phyloP scores from a whole-genome alignment of 2,113 vertebrate species.

The Neomonachus schauinslandi region DNA sequence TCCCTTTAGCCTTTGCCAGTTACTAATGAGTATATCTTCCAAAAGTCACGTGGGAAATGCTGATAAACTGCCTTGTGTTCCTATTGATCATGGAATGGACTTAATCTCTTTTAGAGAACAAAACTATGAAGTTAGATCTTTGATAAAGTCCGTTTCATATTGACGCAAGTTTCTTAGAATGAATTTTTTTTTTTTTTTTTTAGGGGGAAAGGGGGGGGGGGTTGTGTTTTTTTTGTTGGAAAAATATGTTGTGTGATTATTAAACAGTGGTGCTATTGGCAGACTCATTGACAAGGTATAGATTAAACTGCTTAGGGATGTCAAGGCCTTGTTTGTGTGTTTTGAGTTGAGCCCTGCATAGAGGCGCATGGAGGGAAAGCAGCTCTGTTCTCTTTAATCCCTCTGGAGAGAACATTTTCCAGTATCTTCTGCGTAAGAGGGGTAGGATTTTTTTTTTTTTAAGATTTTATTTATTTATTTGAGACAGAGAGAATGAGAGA shows the following conservation, averaged over 20 bases:
- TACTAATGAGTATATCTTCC: slow-evolving; percentile 66
- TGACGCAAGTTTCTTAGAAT: slow-evolving; percentile 85
- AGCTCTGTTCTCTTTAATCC: neutral
- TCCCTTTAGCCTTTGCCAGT: slow-evolving; percentile 36
- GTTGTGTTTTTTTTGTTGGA: slow-evolving; percentile 82
- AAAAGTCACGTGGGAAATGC: slow-evolving; percentile 70
- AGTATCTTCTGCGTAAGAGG: neutral
- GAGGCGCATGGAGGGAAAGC: no score
- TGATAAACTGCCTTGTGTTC: slow-evolving; percentile 79
- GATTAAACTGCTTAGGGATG: slow-evolving; percentile 48
- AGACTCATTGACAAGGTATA: slow-evolving; percentile 66
- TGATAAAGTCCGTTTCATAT: slow-evolving; percentile 86
- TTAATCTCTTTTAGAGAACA: slow-evolving; percentile 83
- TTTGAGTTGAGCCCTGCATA: neutral
- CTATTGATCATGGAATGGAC: slow-evolving; percentile 78
- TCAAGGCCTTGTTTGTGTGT: slow-evolving; percentile 42
- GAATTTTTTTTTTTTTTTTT: slow-evolving; percentile 84
- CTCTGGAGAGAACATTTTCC: neutral
- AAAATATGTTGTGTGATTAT: slow-evolving; percentile 82
- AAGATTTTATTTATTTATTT: no score
- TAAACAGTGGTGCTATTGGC: slow-evolving; percentile 79
- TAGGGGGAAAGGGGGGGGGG: slow-evolving; percentile 67
- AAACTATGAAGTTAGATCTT: slow-evolving; percentile 81
- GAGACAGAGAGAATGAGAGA: no score
- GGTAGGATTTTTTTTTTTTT: neutral